Base-by-base conservation (phyloP, 2,797 vertebrate genomes). In the Xenentodon cancila region DNA sequence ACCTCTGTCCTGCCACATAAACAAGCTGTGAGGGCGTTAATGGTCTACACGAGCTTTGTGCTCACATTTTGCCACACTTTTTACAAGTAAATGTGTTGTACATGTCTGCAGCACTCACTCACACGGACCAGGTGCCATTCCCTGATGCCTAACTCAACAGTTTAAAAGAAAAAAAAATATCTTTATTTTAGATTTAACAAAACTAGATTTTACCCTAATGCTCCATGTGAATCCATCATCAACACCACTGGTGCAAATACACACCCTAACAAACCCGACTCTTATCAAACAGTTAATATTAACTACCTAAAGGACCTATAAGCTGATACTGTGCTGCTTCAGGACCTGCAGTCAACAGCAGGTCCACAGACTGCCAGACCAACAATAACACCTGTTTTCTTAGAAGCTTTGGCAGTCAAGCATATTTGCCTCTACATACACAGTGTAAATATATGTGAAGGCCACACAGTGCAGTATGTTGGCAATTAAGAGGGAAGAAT, bases 221-320 rank as follows among this genome's bases (percentile, higher is more conserved):
- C 30, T 46, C 42, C 13, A 58, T 42, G 53, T 63, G 56, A 65
- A 15, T 15, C 21, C 11, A 50, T 62, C 16, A 51, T 42, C 22
- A 54, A 45, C 22, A 44, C 49, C 47, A 44, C 22, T 1, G 20
- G 1, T 21, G n/a, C 32, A 0, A 8, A 52, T 51, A 55, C 21
- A 4, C 34, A 37, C 34, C 11, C 12, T 2, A 5, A 17, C 46
- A 13, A 27, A 59, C 42, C 22, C 27, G 51, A 8, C 58, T 18
- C 21, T 73, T 81, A 82, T 79, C 67, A 40, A 19, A 3, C 3
- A 51, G 80, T 86, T 82, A 78, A 86, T 79, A 81, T 89, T 76
- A 79, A 84, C 77, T 47, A 32, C 48, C 45, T 65, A 46, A 46
- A 67, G 65, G 53, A 53, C 47, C 17, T 62, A 64, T 53, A 34